A percentile compares a stretch with the other conserved stretches of the same genome.
Conservation (phyloP, 2,888 invertebrate species). For the Ceramica pisi region DNA sequence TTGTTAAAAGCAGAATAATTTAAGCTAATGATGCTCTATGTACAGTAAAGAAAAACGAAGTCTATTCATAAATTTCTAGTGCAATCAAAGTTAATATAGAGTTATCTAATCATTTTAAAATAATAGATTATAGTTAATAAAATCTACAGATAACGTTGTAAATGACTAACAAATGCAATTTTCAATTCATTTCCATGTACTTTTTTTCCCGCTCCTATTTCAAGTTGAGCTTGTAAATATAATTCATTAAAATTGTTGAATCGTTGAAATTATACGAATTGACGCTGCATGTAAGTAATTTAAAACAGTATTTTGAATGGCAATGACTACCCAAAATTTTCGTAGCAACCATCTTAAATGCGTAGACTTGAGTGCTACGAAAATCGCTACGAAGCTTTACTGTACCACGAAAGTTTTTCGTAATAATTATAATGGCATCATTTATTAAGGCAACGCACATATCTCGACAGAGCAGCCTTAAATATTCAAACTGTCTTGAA, state of each 20-base stretch:
- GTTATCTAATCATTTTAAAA: constrained; percentile 43
- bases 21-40: constrained; percentile 20
- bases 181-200: constrained; percentile 25
- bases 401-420: not conserved
- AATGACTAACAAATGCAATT: constrained; percentile 37
- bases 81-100: constrained; percentile 41
- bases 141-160: constrained; percentile 33
- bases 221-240: constrained; percentile 53
- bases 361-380: not conserved
- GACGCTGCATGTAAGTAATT: not conserved
- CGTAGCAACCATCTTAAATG: too few species aligned
- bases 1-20: not conserved
- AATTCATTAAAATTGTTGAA: constrained; percentile 11
- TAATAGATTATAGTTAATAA: constrained; percentile 37
- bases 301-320: too few species aligned
- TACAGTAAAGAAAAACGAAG: constrained; percentile 32
- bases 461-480: not conserved
- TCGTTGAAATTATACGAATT: constrained; percentile 19
- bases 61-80: constrained; percentile 25
- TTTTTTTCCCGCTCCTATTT: constrained; percentile 25
- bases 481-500: not conserved
- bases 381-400: not conserved
- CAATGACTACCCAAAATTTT: not conserved
- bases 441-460: not conserved
- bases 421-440: too few species aligned